phyloP scores from a whole-genome alignment of 92 coral and sea anemone genomes.

The Micromussa lordhowensis region DNA sequence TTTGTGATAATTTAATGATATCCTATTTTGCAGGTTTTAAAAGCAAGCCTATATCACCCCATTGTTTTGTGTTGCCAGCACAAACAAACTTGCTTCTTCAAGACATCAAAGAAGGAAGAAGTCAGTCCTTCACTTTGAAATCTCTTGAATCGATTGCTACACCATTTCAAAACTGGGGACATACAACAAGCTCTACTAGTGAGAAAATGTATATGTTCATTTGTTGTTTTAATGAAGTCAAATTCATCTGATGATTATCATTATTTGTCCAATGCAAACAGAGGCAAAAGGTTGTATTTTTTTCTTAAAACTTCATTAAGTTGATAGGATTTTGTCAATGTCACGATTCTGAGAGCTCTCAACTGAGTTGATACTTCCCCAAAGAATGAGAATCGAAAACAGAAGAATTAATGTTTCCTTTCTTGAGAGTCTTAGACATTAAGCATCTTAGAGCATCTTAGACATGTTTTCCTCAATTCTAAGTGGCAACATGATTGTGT shows the following conservation, averaged over 20 bases:
- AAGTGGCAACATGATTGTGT: too few species aligned
- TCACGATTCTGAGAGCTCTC: too few species aligned
- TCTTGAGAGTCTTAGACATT: too few species aligned
- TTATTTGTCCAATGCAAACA: background rate
- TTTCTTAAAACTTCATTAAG: background rate
- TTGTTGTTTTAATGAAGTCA: background rate
- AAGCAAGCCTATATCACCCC: slow-evolving; percentile 42
- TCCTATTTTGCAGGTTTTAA: slow-evolving; percentile 53
- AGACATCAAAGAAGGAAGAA: background rate
- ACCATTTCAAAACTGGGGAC: slow-evolving; percentile 28
- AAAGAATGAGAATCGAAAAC: too few species aligned
- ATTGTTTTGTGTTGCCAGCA: slow-evolving; percentile 65
- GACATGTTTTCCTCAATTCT: too few species aligned
- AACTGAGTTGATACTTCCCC: too few species aligned
- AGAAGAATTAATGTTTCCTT: too few species aligned
- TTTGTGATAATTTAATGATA: background rate
- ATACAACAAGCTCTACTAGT: background rate
- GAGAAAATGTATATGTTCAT: background rate
- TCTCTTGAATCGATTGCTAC: slow-evolving; percentile 33
- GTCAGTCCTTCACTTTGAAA: slow-evolving; percentile 30
- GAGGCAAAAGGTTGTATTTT: background rate
- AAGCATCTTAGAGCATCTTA: too few species aligned
- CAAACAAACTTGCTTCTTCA: slow-evolving; percentile 15
- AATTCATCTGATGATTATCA: background rate
- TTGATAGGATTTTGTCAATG: background rate